phyloP scores from a whole-genome alignment of 2,888 invertebrate genomes.

The Achlya flavicornis region DNA sequence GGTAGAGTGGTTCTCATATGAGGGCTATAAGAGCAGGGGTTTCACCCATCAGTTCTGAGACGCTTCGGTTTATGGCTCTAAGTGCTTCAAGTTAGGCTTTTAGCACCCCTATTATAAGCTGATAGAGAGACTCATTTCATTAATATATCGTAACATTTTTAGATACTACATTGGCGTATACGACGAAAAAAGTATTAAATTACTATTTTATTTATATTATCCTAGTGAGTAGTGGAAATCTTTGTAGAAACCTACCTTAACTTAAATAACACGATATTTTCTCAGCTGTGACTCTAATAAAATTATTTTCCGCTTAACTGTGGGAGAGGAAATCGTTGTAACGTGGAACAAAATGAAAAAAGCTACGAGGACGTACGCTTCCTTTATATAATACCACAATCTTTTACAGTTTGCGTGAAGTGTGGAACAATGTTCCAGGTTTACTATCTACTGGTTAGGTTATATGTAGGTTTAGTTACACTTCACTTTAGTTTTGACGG shows the following conservation, averaged over 20 bases:
- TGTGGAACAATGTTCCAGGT: neutral
- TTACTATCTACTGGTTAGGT: neutral
- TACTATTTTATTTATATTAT: too few species aligned
- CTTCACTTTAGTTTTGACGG: too few species aligned
- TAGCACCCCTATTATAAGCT: neutral
- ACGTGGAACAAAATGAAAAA: conserved; percentile 2
- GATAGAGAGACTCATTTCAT: neutral
- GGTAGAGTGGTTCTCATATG: conserved; percentile 11
- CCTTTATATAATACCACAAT: neutral
- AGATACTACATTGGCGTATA: too few species aligned
- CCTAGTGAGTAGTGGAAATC: neutral
- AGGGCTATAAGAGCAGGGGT: neutral
- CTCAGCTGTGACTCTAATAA: neutral
- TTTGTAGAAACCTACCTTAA: neutral
- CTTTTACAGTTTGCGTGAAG: neutral
- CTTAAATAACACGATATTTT: neutral
- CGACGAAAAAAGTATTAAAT: too few species aligned
- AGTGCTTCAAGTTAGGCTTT: conserved; percentile 1
- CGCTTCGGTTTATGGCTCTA: conserved; percentile 1
- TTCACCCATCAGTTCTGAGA: conserved; percentile 2
- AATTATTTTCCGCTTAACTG: neutral
- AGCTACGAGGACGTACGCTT: neutral
- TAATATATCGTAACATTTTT: neutral
- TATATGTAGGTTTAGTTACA: neutral
- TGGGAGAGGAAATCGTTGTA: neutral